Evolutionary conservation across 2,797 vertebrate genomes (phyloP).

Genomic region (Ceyx erithaca): DNA sequence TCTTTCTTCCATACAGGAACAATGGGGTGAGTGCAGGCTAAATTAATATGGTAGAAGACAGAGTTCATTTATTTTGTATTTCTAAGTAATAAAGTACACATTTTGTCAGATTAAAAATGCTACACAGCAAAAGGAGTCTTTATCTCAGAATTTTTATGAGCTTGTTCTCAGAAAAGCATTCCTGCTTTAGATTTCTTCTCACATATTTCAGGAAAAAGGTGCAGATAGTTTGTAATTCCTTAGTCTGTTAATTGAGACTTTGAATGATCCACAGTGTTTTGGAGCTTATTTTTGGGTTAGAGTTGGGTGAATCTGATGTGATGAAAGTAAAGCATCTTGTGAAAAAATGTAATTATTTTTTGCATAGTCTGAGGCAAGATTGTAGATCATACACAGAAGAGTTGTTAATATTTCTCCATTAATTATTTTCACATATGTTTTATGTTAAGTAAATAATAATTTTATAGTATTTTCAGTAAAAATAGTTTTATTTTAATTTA

Average conservation of each 20-base stretch:
- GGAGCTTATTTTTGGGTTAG: neutral
- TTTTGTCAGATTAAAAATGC: neutral
- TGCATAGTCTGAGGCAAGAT: neutral
- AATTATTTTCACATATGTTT: neutral
- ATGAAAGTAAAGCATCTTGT: neutral
- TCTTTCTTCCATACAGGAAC: slow-evolving; percentile 89
- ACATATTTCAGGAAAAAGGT: neutral
- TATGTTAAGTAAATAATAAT: neutral
- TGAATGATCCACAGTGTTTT: neutral
- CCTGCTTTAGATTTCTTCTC: neutral
- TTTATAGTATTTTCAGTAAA: slow-evolving; percentile 21
- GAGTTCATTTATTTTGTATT: neutral
- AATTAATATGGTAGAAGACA: neutral
- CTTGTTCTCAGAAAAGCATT: neutral
- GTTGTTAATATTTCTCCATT: neutral
- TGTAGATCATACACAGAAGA: neutral
- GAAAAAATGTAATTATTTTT: neutral
- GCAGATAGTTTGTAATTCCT: neutral
- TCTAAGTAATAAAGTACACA: neutral
- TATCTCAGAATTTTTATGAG: neutral
- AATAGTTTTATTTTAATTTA: slow-evolving; percentile 70
- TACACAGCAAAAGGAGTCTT: neutral
- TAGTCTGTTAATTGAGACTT: neutral
- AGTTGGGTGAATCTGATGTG: neutral
- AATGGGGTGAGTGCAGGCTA: slow-evolving; percentile 87